Percentiles rank a stretch among this genome's conserved stretches.
phyloP scores from a whole-genome alignment of 2,888 invertebrate species.

The Molorchus minor region DNA sequence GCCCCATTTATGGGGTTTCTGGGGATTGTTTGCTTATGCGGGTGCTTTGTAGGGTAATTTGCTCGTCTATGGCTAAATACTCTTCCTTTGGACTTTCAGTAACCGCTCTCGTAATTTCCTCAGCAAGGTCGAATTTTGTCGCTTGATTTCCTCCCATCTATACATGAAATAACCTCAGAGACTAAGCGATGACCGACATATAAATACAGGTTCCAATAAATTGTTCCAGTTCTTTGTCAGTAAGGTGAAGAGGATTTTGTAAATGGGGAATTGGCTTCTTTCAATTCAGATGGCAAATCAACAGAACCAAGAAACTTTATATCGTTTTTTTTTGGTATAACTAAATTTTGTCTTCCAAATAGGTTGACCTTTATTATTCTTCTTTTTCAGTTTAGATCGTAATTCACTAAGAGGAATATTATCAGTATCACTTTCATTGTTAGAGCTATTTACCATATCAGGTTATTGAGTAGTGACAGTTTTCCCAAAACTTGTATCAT shows the following conservation, averaged over 20 bases:
- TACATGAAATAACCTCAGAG: slow-evolving; percentile 6
- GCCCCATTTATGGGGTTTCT: slow-evolving; percentile 16
- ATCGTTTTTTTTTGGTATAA: not conserved
- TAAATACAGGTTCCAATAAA: slow-evolving; percentile 6
- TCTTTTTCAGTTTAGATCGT: slow-evolving; percentile 6
- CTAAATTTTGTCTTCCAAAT: slow-evolving; percentile 3
- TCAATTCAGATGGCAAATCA: slow-evolving; percentile 5
- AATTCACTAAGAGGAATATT: slow-evolving; percentile 4
- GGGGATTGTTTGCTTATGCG: slow-evolving; percentile 13
- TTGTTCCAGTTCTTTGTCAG: slow-evolving; percentile 9
- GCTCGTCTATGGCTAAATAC: not conserved
- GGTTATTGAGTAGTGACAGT: not conserved
- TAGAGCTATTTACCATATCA: not conserved
- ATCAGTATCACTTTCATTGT: slow-evolving; percentile 2
- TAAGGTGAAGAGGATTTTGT: not conserved
- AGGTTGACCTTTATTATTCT: not conserved
- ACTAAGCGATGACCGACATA: slow-evolving; percentile 12
- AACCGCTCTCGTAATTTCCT: not conserved
- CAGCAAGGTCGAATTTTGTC: not conserved
- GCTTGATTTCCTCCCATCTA: slow-evolving; percentile 11
- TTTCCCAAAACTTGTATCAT: not conserved
- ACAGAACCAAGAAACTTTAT: slow-evolving; percentile 5
- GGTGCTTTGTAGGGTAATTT: slow-evolving; percentile 5
- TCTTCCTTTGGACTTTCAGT: not conserved
- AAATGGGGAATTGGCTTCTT: slow-evolving; percentile 3